A percentile compares a stretch with the other conserved stretches of the same genome.
These are phyloP conservation scores for Drosophila fungiperda DNA, from an alignment of 2,888 invertebrate genomes.

Conservation along the genomic window DNA sequence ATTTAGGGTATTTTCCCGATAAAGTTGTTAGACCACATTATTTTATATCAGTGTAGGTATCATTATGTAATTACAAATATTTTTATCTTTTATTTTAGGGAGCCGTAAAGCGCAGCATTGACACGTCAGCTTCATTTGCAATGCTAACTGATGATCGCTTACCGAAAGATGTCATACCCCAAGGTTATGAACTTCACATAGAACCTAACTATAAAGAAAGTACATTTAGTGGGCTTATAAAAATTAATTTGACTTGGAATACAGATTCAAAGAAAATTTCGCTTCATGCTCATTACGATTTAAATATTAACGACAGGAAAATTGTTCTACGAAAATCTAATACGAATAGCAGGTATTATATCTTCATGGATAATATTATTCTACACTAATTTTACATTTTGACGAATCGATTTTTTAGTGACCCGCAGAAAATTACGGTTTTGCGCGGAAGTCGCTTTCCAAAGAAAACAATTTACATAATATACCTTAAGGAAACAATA, in stretches of 20 bases:
- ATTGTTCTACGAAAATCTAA: slow-evolving; percentile 85
- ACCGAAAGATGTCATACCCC: slow-evolving; percentile 88
- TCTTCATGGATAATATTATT: slow-evolving; percentile 1
- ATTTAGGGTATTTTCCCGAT: neutral
- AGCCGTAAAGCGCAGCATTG: slow-evolving; percentile 88
- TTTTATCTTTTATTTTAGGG: slow-evolving; percentile 41
- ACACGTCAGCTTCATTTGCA: slow-evolving; percentile 89
- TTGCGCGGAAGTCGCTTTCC: slow-evolving; percentile 86
- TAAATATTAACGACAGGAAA: slow-evolving; percentile 87
- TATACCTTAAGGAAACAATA: slow-evolving; percentile 87
- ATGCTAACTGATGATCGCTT: slow-evolving; percentile 88
- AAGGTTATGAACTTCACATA: slow-evolving; percentile 88
- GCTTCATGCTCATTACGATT: slow-evolving; percentile 88
- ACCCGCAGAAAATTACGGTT: slow-evolving; percentile 56
- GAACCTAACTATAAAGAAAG: slow-evolving; percentile 89
- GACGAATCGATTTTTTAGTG: slow-evolving; percentile 10
- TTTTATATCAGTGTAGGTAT: neutral
- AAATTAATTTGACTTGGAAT: slow-evolving; percentile 89
- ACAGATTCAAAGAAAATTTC: slow-evolving; percentile 88
- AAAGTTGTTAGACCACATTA: neutral
- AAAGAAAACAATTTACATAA: slow-evolving; percentile 88
- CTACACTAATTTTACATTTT: neutral
- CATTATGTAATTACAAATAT: neutral
- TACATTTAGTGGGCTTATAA: slow-evolving; percentile 89
- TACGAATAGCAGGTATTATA: slow-evolving; percentile 55